Conservation (phyloP, 2,113 vertebrate genomes). For the Acanthisitta chloris region DNA sequence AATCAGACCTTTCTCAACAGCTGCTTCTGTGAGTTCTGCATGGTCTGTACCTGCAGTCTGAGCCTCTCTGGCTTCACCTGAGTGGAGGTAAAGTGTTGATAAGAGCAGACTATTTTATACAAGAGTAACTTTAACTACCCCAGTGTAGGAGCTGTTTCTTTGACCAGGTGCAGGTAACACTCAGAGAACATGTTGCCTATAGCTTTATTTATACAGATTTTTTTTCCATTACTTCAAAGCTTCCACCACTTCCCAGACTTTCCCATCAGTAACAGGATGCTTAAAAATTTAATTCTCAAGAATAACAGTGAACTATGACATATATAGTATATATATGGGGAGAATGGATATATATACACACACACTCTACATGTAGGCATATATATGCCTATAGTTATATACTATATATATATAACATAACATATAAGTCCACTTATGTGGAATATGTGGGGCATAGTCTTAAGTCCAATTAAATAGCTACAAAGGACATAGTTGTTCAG, state of each 20-base stretch:
- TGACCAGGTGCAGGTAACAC: neutral
- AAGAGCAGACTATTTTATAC: neutral
- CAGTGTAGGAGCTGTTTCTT: neutral
- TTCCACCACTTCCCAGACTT: neutral
- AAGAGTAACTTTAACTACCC: neutral
- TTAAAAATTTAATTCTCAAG: neutral
- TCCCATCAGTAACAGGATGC: neutral
- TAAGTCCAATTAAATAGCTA: rapidly evolving
- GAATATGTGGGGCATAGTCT: no score
- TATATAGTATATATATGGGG: no score
- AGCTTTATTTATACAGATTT: neutral
- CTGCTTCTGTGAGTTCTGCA: neutral
- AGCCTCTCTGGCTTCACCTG: neutral
- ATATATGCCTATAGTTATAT: no score
- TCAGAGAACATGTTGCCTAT: rapidly evolving
- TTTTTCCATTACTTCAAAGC: neutral
- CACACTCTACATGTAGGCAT: no score
- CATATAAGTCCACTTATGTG: neutral
- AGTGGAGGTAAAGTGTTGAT: neutral
- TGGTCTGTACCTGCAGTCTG: neutral
- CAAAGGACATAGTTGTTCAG: neutral
- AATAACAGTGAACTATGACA: no score
- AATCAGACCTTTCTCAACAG: neutral
- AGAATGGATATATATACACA: no score
- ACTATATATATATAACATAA: no score